These are phyloP conservation scores for Tribolium freemani DNA, from an alignment of 2,888 invertebrate species.

Conservation along the genomic window DNA sequence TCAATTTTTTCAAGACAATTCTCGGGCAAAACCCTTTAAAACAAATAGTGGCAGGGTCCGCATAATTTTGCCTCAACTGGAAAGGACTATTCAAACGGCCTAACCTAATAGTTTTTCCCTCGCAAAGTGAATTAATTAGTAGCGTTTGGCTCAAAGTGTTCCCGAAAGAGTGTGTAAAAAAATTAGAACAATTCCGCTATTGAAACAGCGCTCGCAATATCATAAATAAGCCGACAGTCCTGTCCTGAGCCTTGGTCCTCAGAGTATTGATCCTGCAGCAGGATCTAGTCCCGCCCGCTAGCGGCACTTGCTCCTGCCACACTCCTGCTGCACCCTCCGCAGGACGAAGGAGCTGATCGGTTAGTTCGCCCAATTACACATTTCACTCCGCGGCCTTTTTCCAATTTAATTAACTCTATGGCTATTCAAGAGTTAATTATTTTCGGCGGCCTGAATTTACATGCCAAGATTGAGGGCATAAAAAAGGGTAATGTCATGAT, in stretches of 20 bases:
- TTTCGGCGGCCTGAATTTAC: constrained; percentile 10
- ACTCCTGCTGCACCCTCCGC: constrained; percentile 53
- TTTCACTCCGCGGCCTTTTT: constrained; percentile 24
- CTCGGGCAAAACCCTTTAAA: not conserved
- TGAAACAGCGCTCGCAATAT: constrained; percentile 35
- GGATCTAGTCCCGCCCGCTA: constrained; percentile 44
- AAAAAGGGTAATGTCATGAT: constrained; percentile 4
- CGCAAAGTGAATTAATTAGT: constrained; percentile 17
- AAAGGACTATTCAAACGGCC: not conserved
- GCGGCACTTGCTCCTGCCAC: constrained; percentile 48
- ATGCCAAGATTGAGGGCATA: constrained; percentile 14
- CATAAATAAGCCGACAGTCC: constrained; percentile 54
- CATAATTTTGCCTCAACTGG: too few species aligned
- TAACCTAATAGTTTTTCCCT: constrained; percentile 7
- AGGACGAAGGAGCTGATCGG: constrained; percentile 51
- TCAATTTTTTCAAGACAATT: not conserved
- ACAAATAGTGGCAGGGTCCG: too few species aligned
- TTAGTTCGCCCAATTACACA: constrained; percentile 47
- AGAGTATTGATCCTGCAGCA: constrained; percentile 59
- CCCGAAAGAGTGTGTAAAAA: constrained; percentile 10
- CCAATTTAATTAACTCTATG: constrained; percentile 32
- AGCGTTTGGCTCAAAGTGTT: constrained; percentile 3
- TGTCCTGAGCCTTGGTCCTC: constrained; percentile 55
- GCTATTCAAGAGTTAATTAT: constrained; percentile 32
- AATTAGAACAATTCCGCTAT: constrained; percentile 31